Percentiles rank a stretch among this genome's conserved stretches.
Conservation (phyloP, 2,113 vertebrate genomes). For the Hystrix brachyura region DNA sequence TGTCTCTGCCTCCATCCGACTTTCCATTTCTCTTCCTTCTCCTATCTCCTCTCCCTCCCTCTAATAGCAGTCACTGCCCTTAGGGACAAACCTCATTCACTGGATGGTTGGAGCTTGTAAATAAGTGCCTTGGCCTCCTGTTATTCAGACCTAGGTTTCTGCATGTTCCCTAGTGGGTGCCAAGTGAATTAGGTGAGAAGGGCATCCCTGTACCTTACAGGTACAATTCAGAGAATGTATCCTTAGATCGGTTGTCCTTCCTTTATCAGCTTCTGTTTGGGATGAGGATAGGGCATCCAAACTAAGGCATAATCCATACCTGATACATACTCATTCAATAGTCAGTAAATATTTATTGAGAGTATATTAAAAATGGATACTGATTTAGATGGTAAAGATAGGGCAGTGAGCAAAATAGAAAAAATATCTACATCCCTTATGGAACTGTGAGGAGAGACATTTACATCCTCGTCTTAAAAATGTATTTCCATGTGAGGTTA, state of each 20-base stretch:
- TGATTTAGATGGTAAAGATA: neutral
- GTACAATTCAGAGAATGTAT: neutral
- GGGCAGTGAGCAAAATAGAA: neutral
- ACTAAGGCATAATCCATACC: neutral
- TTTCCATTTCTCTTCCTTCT: neutral
- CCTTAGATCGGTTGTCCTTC: neutral
- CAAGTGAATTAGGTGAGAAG: neutral
- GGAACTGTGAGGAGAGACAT: neutral
- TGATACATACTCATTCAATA: neutral
- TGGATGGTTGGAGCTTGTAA: neutral
- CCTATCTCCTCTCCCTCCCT: neutral
- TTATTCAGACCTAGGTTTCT: neutral
- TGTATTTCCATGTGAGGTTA: neutral
- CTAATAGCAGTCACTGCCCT: neutral
- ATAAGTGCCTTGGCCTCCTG: neutral
- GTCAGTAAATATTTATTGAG: neutral
- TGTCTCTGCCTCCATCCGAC: neutral
- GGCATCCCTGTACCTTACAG: neutral
- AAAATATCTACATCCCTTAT: neutral
- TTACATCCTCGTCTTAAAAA: neutral
- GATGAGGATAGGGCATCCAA: neutral
- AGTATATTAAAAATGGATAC: neutral
- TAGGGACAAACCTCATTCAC: neutral
- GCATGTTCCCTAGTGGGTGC: neutral
- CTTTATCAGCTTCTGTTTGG: neutral